Evolutionary conservation across 2,888 invertebrate genomes (phyloP).

Genomic region (Aromia moschata): DNA sequence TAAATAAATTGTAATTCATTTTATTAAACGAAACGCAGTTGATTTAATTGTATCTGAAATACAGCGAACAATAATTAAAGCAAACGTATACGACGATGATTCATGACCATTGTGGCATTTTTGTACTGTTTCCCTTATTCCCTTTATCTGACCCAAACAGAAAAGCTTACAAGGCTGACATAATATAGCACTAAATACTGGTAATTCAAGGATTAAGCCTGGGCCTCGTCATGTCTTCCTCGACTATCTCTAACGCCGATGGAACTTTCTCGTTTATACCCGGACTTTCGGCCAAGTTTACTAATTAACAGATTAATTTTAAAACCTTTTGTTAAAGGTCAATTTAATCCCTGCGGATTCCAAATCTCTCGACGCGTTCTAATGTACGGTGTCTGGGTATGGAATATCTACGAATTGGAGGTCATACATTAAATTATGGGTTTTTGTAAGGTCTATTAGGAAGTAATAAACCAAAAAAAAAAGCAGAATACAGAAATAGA

Average conservation of each 20-base stretch:
- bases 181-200: conserved; percentile 37
- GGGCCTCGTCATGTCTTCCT: conserved; percentile 32
- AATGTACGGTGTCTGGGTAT: neutral
- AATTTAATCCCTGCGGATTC: conserved; percentile 13
- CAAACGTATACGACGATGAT: neutral
- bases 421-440: no score
- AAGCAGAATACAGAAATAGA: no score
- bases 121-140: conserved; percentile 28
- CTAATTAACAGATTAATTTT: conserved; percentile 35
- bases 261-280: conserved; percentile 21
- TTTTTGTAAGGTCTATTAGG: no score
- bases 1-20: no score
- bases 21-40: no score
- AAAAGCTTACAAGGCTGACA: conserved; percentile 29
- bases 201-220: conserved; percentile 37
- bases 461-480: no score
- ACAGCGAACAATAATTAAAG: neutral
- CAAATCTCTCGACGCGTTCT: conserved; percentile 9
- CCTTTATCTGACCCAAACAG: conserved; percentile 36
- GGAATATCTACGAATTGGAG: neutral
- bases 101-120: conserved; percentile 13
- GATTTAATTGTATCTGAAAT: neutral
- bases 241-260: conserved; percentile 29
- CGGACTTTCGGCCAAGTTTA: conserved; percentile 27
- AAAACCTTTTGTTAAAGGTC: conserved; percentile 23